These are phyloP conservation scores for Protosalanx chinensis DNA, from an alignment of 2,797 vertebrate genomes.

Conservation along the genomic window DNA sequence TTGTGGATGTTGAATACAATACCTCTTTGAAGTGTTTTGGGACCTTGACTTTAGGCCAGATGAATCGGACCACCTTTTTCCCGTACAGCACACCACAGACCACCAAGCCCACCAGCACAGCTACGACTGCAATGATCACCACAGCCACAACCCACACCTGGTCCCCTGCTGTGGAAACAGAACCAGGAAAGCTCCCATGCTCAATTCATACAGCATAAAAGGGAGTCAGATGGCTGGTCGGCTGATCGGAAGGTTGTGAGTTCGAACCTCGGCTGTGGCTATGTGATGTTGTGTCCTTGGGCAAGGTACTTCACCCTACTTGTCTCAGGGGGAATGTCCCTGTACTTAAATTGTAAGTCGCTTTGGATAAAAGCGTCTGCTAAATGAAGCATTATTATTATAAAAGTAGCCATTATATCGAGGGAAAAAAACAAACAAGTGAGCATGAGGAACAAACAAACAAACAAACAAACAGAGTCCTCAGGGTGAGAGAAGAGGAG, in stretches of 20 bases:
- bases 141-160: conserved; percentile 38
- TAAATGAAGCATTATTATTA: too few species aligned
- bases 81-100: conserved; percentile 30
- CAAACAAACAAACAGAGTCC: not conserved
- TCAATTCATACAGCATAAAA: not conserved
- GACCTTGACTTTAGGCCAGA: conserved; percentile 48
- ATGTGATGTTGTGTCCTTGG: too few species aligned
- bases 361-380: too few species aligned
- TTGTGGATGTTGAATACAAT: conserved; percentile 20
- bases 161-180: conserved; percentile 28
- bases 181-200: not conserved
- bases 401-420: not conserved
- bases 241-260: too few species aligned
- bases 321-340: too few species aligned
- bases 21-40: conserved; percentile 46
- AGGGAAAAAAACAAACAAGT: not conserved
- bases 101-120: not conserved
- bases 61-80: conserved; percentile 37
- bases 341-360: too few species aligned
- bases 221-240: too few species aligned
- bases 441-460: not conserved
- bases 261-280: too few species aligned
- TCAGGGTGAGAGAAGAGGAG: not conserved
- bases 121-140: conserved; percentile 24
- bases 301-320: too few species aligned